Conservation (phyloP, 2,113 vertebrate genomes). For the Ondatra zibethicus region DNA sequence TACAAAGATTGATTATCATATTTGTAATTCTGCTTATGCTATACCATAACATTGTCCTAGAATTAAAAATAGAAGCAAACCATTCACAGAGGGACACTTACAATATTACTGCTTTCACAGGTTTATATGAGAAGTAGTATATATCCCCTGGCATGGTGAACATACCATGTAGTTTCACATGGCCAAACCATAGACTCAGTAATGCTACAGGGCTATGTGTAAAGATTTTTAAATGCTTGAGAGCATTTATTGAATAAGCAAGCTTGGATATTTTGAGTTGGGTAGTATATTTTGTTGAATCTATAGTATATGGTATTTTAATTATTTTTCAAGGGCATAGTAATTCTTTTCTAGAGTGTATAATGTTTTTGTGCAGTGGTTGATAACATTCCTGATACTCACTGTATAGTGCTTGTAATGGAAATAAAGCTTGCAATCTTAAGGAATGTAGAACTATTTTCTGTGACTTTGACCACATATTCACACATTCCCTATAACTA, state of each 20-base stretch:
- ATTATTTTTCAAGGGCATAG: background rate
- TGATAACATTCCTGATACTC: conserved; percentile 16
- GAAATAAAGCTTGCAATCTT: background rate
- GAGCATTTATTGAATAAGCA: conserved; percentile 19
- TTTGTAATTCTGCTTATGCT: conserved; percentile 63
- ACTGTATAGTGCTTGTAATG: background rate
- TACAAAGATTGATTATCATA: conserved; percentile 34
- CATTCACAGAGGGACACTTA: background rate
- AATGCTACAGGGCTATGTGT: background rate
- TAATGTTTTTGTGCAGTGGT: background rate
- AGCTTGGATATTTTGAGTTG: background rate
- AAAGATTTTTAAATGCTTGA: background rate
- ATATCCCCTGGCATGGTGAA: background rate
- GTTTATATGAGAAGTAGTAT: background rate
- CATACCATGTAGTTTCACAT: background rate
- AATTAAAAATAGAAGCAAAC: conserved; percentile 46
- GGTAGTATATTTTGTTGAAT: background rate
- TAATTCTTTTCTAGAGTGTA: conserved; percentile 27
- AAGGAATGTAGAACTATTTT: conserved; percentile 26
- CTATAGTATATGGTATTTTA: background rate
- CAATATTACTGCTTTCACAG: background rate
- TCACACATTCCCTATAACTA: background rate
- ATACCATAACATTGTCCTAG: background rate
- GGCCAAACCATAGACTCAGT: background rate
- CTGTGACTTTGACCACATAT: background rate